Conservation (phyloP, 2,113 vertebrate genomes). For the Ellobius talpinus region DNA sequence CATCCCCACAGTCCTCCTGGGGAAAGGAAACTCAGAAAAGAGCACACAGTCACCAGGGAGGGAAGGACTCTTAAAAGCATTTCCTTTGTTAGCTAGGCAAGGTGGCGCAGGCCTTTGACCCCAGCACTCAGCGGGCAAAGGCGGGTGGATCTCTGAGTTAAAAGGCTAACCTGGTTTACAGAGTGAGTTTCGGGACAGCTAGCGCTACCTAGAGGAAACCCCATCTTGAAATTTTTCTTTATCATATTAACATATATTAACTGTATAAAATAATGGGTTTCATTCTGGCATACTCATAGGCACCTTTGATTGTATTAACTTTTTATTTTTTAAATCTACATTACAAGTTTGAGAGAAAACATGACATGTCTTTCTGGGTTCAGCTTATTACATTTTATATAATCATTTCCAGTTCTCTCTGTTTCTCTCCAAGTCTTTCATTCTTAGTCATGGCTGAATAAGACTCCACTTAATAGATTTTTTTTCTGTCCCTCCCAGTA, state of each 20-base stretch:
- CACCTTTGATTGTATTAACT: neutral
- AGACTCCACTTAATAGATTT: neutral
- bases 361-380: neutral
- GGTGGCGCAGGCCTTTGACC: neutral
- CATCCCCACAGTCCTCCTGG: neutral
- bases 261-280: neutral
- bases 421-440: neutral
- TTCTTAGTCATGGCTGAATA: neutral
- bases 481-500: neutral
- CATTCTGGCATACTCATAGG: neutral
- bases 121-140: neutral
- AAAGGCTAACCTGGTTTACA: neutral
- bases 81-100: neutral
- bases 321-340: neutral
- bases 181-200: neutral
- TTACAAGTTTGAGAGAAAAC: neutral
- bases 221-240: neutral
- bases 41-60: neutral
- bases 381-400: neutral
- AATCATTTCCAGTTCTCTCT: neutral
- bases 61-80: neutral
- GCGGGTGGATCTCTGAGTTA: neutral
- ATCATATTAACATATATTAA: neutral
- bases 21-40: neutral
- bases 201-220: neutral